A percentile compares a stretch with the other conserved stretches of the same genome.
These are phyloP conservation scores for Timandra comae DNA, from an alignment of 2,888 invertebrate species.

Conservation along the genomic window DNA sequence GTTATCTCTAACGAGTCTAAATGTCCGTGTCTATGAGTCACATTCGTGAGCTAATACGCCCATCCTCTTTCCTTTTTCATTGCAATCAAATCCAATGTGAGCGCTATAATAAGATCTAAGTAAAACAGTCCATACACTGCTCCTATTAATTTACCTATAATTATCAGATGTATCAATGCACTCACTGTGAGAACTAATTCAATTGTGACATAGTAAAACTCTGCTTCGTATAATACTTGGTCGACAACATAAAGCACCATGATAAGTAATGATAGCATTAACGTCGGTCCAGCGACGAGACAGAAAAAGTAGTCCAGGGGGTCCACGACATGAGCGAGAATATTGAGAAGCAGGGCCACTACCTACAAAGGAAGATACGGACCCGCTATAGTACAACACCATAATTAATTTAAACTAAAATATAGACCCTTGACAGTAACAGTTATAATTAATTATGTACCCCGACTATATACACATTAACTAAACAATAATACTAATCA, in stretches of 20 bases:
- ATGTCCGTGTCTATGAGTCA: not conserved
- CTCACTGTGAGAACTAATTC: conserved; percentile 37
- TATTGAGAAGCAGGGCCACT: conserved; percentile 63
- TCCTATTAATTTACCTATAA: conserved; percentile 41
- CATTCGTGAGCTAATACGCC: conserved; percentile 30
- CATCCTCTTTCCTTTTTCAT: conserved; percentile 55
- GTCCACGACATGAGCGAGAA: conserved; percentile 59
- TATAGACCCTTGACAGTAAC: not conserved
- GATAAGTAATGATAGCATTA: conserved; percentile 52
- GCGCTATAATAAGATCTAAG: conserved; percentile 55
- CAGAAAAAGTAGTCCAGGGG: conserved; percentile 51
- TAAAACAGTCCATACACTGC: conserved; percentile 61
- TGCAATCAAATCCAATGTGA: conserved; percentile 51
- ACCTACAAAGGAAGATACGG: conserved; percentile 64
- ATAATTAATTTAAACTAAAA: conserved; percentile 3
- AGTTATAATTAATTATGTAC: conserved; percentile 1
- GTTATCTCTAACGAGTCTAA: conserved; percentile 8
- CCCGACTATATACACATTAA: no score
- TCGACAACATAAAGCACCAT: conserved; percentile 65
- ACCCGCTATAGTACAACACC: conserved; percentile 25
- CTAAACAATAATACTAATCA: conserved; percentile 43
- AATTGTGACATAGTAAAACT: conserved; percentile 49
- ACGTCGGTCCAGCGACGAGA: conserved; percentile 58
- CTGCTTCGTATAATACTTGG: conserved; percentile 60
- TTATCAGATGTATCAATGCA: conserved; percentile 37